Evolutionary conservation across 2,113 vertebrate species (phyloP).

Genomic region (Gymnocephalus cernua): DNA sequence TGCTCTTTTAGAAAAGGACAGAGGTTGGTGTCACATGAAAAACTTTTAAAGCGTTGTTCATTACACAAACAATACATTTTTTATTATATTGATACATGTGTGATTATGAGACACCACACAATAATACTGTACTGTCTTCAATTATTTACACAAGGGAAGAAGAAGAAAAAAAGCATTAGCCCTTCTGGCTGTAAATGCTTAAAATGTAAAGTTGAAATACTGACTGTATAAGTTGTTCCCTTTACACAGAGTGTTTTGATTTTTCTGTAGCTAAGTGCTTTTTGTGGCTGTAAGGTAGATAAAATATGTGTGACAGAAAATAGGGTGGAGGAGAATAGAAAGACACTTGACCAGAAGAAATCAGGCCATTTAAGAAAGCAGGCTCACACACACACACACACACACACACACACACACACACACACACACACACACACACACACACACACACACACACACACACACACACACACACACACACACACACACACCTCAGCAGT

Average conservation of each 20-base stretch:
- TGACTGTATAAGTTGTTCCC: slow-evolving; percentile 21
- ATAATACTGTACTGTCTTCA: slow-evolving; percentile 48
- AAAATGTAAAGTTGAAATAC: slow-evolving; percentile 46
- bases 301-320: slow-evolving; percentile 23
- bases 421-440: slow-evolving; percentile 30
- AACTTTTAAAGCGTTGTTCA: slow-evolving; percentile 56
- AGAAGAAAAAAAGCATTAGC: slow-evolving; percentile 43
- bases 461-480: slow-evolving; percentile 9
- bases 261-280: slow-evolving; percentile 43
- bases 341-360: slow-evolving; percentile 45
- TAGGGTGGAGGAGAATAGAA: slow-evolving; percentile 43
- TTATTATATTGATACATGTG: slow-evolving; percentile 60
- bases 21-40: slow-evolving; percentile 47
- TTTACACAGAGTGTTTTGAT: too few species aligned
- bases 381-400: slow-evolving; percentile 11
- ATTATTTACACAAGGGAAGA: slow-evolving; percentile 69
- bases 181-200: slow-evolving; percentile 58
- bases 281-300: slow-evolving; percentile 15
- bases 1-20: slow-evolving; percentile 71
- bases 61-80: slow-evolving; percentile 64
- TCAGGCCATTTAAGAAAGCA: slow-evolving; percentile 37
- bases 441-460: background rate
- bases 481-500: slow-evolving; percentile 26
- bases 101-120: slow-evolving; percentile 67
- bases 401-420: slow-evolving; percentile 22